These are phyloP conservation scores for Tipula confusa DNA, from an alignment of 2,888 invertebrate species.

Conservation along the genomic window DNA sequence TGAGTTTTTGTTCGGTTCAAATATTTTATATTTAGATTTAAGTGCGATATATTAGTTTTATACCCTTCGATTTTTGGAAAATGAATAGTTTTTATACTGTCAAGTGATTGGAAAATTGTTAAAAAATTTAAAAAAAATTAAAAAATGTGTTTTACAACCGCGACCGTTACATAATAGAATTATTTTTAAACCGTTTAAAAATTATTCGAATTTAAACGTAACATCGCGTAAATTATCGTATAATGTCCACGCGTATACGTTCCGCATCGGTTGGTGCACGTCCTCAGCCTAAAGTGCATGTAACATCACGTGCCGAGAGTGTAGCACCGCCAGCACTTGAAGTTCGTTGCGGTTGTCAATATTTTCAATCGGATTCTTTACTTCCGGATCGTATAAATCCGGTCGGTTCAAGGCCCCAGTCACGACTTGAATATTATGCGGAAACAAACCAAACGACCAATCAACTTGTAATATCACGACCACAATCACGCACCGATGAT, in stretches of 20 bases:
- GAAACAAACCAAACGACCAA: background rate
- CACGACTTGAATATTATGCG: slow-evolving; percentile 49
- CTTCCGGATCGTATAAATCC: slow-evolving; percentile 71
- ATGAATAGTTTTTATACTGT: background rate
- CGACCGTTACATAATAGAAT: background rate
- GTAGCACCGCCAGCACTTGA: slow-evolving; percentile 69
- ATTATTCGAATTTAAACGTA: background rate
- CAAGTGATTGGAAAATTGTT: background rate
- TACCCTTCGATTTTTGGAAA: background rate
- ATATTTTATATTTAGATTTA: background rate
- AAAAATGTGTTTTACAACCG: background rate
- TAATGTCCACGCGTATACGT: slow-evolving; percentile 53
- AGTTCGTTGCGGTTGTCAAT: slow-evolving; percentile 82
- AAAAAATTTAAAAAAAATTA: background rate
- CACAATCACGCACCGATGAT: background rate
- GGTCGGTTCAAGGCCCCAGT: slow-evolving; percentile 61
- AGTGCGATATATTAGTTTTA: background rate
- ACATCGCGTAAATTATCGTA: too few species aligned
- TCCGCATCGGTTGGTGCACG: slow-evolving; percentile 66
- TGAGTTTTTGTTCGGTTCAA: background rate
- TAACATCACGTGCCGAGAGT: slow-evolving; percentile 67
- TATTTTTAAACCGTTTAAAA: background rate
- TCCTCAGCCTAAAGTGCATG: slow-evolving; percentile 58
- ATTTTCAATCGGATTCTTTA: slow-evolving; percentile 73
- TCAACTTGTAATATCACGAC: background rate